phyloP scores from a whole-genome alignment of 2,113 vertebrate genomes.

The Callospermophilus lateralis region DNA sequence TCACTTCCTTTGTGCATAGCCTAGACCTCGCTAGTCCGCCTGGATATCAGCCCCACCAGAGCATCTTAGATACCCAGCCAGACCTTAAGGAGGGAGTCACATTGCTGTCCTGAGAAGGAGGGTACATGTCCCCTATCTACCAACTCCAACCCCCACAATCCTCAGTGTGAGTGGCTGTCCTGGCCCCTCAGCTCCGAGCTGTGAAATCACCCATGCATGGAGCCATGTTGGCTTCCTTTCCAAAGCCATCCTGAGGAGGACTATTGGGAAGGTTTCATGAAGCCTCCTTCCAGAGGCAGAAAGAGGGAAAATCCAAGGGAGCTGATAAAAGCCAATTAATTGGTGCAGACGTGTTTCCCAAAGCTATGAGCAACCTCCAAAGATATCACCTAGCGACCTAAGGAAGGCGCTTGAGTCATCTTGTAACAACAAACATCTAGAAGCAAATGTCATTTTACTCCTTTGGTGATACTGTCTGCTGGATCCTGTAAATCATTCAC shows the following conservation, averaged over 20 bases:
- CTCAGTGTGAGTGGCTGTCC: no score
- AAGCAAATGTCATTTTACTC: not conserved
- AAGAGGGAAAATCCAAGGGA: not conserved
- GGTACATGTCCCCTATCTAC: not conserved
- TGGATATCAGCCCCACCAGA: no score
- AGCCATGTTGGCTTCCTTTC: accelerated
- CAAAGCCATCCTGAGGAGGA: not conserved
- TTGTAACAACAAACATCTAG: not conserved
- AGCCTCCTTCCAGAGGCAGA: not conserved
- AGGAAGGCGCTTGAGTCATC: not conserved
- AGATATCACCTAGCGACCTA: not conserved
- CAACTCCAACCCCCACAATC: accelerated
- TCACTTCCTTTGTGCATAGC: not conserved
- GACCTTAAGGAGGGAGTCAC: not conserved
- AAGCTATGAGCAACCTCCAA: not conserved
- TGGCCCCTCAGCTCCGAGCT: no score
- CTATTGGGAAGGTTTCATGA: not conserved
- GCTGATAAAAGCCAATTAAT: not conserved
- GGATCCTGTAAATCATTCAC: slow-evolving; percentile 43
- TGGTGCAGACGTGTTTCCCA: not conserved
- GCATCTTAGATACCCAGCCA: not conserved
- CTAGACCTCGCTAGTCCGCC: not conserved
- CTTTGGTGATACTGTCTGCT: slow-evolving; percentile 15
- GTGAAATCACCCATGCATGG: accelerated
- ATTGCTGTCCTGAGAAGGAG: not conserved